Evolutionary conservation across 2,113 vertebrate species (phyloP).

Genomic region (Ceyx melanurus): DNA sequence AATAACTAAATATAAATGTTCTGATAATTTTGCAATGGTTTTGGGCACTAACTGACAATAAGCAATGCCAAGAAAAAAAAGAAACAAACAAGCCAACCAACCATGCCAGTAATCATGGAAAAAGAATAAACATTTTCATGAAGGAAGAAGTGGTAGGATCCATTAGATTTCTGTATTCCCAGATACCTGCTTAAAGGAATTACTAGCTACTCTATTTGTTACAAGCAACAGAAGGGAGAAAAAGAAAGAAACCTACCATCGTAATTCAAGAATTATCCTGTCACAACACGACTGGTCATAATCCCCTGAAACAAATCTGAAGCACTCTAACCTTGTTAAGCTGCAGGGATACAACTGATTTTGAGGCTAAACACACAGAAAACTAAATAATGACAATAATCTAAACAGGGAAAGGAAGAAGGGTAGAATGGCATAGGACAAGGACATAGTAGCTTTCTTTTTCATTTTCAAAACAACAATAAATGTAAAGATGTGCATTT

Average conservation of each 20-base stretch:
- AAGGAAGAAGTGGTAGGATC: neutral
- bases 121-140: neutral
- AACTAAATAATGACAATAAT: neutral
- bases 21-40: neutral
- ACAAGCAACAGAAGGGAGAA: neutral
- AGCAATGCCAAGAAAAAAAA: neutral
- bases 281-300: neutral
- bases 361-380: neutral
- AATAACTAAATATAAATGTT: neutral
- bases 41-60: neutral
- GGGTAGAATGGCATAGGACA: neutral
- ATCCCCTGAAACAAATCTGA: neutral
- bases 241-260: neutral
- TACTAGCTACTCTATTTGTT: neutral
- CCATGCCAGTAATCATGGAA: neutral
- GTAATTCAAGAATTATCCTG: neutral
- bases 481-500: neutral
- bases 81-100: neutral
- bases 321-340: neutral
- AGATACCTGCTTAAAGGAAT: neutral
- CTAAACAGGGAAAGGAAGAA: neutral
- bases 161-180: neutral
- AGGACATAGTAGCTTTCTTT: neutral
- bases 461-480: neutral
- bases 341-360: neutral